Percentiles rank a stretch among this genome's conserved stretches.
Evolutionary conservation across 53 echinoderm and acorn worm species (phyloP).

Genomic region (Zoroaster sp.): DNA sequence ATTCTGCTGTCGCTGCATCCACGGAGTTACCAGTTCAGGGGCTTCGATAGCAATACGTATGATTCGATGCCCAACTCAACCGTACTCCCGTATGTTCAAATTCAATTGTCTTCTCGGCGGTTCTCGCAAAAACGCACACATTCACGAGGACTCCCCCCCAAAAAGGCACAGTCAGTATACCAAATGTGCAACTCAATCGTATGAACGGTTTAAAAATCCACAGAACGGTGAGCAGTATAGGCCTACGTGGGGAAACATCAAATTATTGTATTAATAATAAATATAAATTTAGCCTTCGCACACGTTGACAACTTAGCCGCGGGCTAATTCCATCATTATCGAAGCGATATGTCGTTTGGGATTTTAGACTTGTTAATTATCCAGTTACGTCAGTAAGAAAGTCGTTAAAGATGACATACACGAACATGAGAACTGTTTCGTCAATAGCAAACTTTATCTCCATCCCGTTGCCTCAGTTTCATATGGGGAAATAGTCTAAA

Average conservation of each 20-base stretch:
- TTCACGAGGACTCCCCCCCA: not conserved
- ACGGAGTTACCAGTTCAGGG: not conserved
- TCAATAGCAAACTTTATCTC: too few species aligned
- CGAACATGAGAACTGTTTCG: too few species aligned
- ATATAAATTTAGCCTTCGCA: not conserved
- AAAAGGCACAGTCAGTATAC: not conserved
- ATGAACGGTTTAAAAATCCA: not conserved
- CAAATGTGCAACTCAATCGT: not conserved
- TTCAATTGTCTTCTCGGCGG: not conserved
- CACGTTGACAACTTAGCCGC: not conserved
- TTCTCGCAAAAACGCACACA: not conserved
- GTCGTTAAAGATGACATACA: too few species aligned
- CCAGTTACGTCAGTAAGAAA: too few species aligned
- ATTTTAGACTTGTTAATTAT: too few species aligned
- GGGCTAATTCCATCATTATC: constrained; percentile 3
- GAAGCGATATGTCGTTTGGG: not conserved
- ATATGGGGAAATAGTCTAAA: too few species aligned
- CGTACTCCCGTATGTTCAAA: not conserved
- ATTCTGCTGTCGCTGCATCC: not conserved
- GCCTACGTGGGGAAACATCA: constrained; percentile 1
- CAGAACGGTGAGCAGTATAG: too few species aligned
- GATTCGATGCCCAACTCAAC: not conserved
- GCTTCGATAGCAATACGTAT: not conserved
- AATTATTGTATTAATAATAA: constrained; percentile 9
- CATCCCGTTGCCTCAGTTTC: too few species aligned